phyloP scores from a whole-genome alignment of 2,797 vertebrate species.

The Basileuterus tristriatus region DNA sequence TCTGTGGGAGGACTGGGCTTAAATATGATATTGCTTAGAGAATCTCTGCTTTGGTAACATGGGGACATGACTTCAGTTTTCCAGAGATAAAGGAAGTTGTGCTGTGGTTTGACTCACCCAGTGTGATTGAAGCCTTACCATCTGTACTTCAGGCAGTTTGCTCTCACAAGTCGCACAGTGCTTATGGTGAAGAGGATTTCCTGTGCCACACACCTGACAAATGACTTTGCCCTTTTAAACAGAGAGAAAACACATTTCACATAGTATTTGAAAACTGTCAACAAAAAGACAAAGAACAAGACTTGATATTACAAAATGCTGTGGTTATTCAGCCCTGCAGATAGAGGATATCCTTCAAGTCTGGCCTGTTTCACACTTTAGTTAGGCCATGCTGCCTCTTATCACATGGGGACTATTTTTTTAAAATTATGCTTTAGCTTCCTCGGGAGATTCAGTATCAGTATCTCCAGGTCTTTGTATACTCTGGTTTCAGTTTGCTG shows the following conservation, averaged over 20 bases:
- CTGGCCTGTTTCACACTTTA: not conserved
- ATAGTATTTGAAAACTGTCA: not conserved
- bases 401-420: not conserved
- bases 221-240: conserved; percentile 81
- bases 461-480: not conserved
- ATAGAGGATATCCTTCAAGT: not conserved
- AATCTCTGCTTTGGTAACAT: not conserved
- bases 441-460: not conserved
- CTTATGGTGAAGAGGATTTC: conserved; percentile 83
- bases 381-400: not conserved
- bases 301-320: not conserved
- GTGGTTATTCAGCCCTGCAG: not conserved
- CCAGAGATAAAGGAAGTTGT: not conserved
- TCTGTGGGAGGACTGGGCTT: not conserved
- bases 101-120: not conserved
- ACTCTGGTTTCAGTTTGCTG: not conserved
- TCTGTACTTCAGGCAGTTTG: conserved; percentile 71
- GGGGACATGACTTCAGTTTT: not conserved
- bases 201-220: conserved; percentile 85
- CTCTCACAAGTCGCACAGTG: conserved; percentile 87
- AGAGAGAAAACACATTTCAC: conserved; percentile 37
- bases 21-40: not conserved
- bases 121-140: conserved; percentile 66
- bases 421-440: not conserved
- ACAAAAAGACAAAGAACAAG: not conserved